These are phyloP conservation scores for Papilio gigon DNA, from an alignment of 2,888 invertebrate species.

Conservation along the genomic window DNA sequence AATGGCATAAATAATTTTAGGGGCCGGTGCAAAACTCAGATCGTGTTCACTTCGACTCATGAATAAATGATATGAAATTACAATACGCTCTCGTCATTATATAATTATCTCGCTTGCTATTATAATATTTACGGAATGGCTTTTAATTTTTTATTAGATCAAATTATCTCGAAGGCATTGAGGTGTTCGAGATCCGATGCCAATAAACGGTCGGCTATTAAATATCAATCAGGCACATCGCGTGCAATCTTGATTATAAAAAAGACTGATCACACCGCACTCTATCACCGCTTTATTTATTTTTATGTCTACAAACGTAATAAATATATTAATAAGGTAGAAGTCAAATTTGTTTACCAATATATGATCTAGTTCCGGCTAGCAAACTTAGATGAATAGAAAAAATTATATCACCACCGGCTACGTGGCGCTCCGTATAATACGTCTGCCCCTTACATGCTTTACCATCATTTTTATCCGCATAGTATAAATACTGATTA, in stretches of 20 bases:
- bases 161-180: constrained; percentile 68
- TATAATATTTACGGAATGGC: constrained; percentile 78
- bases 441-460: too few relatives aligned
- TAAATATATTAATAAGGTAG: not conserved
- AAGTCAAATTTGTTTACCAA: not conserved
- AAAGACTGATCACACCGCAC: constrained; percentile 24
- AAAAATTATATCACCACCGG: not conserved
- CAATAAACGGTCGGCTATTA: constrained; percentile 69
- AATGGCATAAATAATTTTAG: constrained; percentile 77
- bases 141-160: constrained; percentile 81
- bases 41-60: constrained; percentile 69
- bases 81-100: constrained; percentile 77
- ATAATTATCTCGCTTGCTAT: constrained; percentile 79
- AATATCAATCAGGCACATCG: constrained; percentile 73
- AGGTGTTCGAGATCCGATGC: constrained; percentile 68
- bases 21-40: constrained; percentile 63
- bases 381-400: not conserved
- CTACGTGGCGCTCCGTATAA: not conserved
- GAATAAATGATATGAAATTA: constrained; percentile 80
- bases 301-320: constrained; percentile 1
- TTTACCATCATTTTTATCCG: too few relatives aligned
- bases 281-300: constrained; percentile 16
- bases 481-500: too few relatives aligned
- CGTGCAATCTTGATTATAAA: constrained; percentile 45
- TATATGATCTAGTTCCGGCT: not conserved